These are phyloP conservation scores for Leptinotarsa peninsularis DNA, from an alignment of 2,888 invertebrate species.

Conservation along the genomic window DNA sequence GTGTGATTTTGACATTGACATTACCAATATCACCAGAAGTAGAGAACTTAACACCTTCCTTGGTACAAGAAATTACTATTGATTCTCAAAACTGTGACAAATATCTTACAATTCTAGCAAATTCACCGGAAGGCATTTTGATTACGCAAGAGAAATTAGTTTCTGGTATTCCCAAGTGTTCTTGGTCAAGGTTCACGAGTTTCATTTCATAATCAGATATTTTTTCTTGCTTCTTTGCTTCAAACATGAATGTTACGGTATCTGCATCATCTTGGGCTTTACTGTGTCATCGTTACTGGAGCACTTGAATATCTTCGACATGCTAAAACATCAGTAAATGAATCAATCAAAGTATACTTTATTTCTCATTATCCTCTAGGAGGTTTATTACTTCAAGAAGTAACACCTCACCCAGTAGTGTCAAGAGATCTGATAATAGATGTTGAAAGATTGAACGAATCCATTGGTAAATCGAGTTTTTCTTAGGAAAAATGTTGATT, in stretches of 20 bases:
- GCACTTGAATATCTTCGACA: constrained; percentile 97
- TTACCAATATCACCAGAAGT: constrained; percentile 95
- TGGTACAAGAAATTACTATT: constrained; percentile 95
- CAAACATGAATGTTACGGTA: constrained; percentile 95
- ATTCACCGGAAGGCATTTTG: constrained; percentile 94
- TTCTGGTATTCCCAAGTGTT: constrained; percentile 97
- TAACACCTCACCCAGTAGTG: too few relatives aligned
- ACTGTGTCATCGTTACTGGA: constrained; percentile 98
- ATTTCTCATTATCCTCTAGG: background rate
- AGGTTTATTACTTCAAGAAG: too few relatives aligned
- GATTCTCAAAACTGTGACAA: constrained; percentile 99
- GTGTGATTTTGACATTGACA: constrained; percentile 91
- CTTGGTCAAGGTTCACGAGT: constrained; percentile 97
- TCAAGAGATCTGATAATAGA: too few relatives aligned
- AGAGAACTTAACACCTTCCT: constrained; percentile 96
- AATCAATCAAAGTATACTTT: background rate
- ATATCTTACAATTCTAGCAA: constrained; percentile 97
- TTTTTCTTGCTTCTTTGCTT: constrained; percentile 95
- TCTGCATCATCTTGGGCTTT: constrained; percentile 96
- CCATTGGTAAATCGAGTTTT: too few relatives aligned
- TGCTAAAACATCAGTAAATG: constrained; percentile 71
- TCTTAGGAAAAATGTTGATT: too few relatives aligned
- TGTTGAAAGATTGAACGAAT: too few relatives aligned
- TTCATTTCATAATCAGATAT: constrained; percentile 99
- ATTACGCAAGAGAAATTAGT: constrained; percentile 98